These are phyloP conservation scores for Festucalex cinctus DNA, from an alignment of 2,113 vertebrate genomes.

Conservation along the genomic window DNA sequence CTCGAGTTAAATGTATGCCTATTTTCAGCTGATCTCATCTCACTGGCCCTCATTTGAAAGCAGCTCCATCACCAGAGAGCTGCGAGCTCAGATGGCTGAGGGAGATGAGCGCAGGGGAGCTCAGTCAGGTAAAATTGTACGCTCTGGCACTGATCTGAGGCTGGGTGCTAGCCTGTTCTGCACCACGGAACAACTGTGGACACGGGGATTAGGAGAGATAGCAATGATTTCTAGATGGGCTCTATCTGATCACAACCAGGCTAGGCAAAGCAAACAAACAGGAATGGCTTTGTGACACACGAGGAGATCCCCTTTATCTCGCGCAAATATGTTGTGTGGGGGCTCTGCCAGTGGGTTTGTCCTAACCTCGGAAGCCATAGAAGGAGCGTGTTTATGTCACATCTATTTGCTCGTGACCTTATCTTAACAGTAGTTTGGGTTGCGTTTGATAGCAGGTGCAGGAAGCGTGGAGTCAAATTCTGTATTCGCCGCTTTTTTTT, in stretches of 20 bases:
- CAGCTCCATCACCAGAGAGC: conserved; percentile 5
- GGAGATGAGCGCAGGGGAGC: conserved; percentile 35
- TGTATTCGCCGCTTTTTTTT: conserved; percentile 1
- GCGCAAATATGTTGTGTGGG: conserved; percentile 21
- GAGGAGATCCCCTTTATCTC: conserved; percentile 39
- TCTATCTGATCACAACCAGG: conserved; percentile 43
- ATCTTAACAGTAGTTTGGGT: conserved; percentile 43
- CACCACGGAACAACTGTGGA: conserved; percentile 49
- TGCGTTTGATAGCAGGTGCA: conserved; percentile 32
- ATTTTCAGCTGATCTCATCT: conserved; percentile 44
- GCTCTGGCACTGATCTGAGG: conserved; percentile 59
- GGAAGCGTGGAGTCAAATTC: conserved; percentile 28
- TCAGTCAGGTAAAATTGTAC: conserved; percentile 56
- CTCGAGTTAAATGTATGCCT: conserved; percentile 4
- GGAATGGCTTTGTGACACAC: conserved; percentile 27
- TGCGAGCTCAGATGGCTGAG: conserved; percentile 42
- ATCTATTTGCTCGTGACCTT: conserved; percentile 42
- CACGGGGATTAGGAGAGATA: conserved; percentile 48
- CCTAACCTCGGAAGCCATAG: conserved; percentile 22
- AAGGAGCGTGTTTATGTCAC: conserved; percentile 32
- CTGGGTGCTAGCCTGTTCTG: conserved; percentile 39
- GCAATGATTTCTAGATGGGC: conserved; percentile 48
- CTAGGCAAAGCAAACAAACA: conserved; percentile 23
- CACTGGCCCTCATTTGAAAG: conserved; percentile 47
- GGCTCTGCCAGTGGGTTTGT: conserved; percentile 17